Evolutionary conservation across 1,140 invertebrate genomes (phyloP), one percentile per base, ranked within the genome.

Genomic region (Eriosoma lanigerum): DNA sequence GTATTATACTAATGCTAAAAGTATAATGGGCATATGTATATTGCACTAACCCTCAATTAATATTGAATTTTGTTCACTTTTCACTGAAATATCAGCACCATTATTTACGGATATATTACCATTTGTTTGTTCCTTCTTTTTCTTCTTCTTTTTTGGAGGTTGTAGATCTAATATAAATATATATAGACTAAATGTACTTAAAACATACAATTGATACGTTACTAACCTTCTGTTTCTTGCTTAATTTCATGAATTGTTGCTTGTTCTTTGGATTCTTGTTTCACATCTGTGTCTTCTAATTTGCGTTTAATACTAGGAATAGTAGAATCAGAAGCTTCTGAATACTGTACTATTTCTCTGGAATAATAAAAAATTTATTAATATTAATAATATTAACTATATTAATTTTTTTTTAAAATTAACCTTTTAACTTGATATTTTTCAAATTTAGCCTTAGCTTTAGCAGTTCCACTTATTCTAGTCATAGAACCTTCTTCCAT

Each of bases 401-500:
- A 48, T 26, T 80, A 56, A n/a, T 44, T 48, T 46, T 19, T 15
- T 21, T n/a, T 29, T 72, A 81, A 80, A 73, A 21, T 9, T 48
- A 83, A 91, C 90, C 89, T 90, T 86, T 93, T 93, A 56, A 90
- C 89, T 82, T 96, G 92, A 86, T 97, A 97, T 87, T 96, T 97
- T 83, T 97, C 94, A 85, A 94, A 94, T 84, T 93, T 95, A 0
- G 92, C 91, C 85, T 93, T 93, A 1, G 91, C 91, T 85, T 94
- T 96, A 3, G 92, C 93, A 1, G 92, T 94, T 9, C 96, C 96
- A 84, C 94, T 96, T 46, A 98, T 91, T 84, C 90, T 90, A 78
- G 90, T 89, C 44, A 94, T 85, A 84, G 93, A 94, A 0, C 94
- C 94, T 86, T 96, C 93, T 87, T 98, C 96, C 1, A 98, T 84